These are phyloP conservation scores for Ctenicera cuprea DNA, from an alignment of 2,888 invertebrate genomes.

Conservation along the genomic window DNA sequence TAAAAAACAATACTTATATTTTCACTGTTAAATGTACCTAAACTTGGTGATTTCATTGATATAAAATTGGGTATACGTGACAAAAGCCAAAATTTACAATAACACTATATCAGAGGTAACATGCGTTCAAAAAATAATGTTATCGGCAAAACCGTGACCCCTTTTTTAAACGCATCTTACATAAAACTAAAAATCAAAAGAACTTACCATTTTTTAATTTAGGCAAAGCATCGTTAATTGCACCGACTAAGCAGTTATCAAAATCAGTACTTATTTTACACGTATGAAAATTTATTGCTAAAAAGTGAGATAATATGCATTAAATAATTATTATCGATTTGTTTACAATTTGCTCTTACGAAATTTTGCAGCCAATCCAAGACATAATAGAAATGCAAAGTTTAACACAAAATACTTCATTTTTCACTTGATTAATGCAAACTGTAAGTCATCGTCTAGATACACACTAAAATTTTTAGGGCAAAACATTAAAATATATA, in stretches of 20 bases:
- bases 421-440: neutral
- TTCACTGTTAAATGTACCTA: too few species aligned
- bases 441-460: too few species aligned
- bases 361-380: neutral
- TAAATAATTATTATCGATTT: too few species aligned
- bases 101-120: too few species aligned
- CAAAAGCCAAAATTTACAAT: too few species aligned
- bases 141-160: too few species aligned
- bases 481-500: constrained; percentile 1
- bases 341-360: neutral
- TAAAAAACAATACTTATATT: too few species aligned
- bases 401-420: neutral
- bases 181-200: too few species aligned
- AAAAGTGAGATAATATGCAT: neutral
- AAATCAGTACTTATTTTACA: constrained; percentile 76
- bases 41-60: too few species aligned
- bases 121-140: too few species aligned
- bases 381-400: neutral
- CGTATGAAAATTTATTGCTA: constrained; percentile 72
- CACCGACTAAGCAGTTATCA: constrained; percentile 77
- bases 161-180: too few species aligned
- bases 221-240: constrained; percentile 76
- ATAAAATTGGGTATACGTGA: too few species aligned
- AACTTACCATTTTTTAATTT: constrained; percentile 77
- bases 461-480: neutral